Conservation (phyloP, 1,140 invertebrate species). For the Octopus bimaculoides region DNA sequence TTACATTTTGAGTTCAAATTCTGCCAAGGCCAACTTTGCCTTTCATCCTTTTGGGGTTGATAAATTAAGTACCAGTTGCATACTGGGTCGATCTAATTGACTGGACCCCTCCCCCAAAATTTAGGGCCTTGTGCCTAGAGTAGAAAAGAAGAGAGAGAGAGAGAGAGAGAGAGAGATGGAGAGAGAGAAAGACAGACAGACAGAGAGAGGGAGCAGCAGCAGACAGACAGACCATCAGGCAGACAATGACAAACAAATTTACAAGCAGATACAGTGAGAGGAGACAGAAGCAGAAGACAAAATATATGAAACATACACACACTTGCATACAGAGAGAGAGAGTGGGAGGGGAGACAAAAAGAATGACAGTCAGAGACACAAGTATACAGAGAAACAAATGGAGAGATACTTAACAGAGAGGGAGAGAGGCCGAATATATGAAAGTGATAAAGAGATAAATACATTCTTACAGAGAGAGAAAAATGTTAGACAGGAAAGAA, state of each 20-base stretch:
- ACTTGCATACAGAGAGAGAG: background rate
- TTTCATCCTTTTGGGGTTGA: too few species aligned
- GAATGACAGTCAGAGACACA: background rate
- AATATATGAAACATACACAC: background rate
- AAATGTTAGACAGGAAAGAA: background rate
- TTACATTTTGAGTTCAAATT: too few species aligned
- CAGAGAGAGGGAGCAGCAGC: background rate
- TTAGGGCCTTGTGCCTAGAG: too few species aligned
- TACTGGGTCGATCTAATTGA: too few species aligned
- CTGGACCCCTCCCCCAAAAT: too few species aligned
- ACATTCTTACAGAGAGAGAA: background rate
- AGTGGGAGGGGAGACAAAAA: background rate
- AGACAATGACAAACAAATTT: background rate
- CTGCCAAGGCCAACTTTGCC: too few species aligned
- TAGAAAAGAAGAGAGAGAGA: slow-evolving; percentile 2
- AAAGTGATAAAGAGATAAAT: background rate
- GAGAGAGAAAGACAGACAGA: background rate
- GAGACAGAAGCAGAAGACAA: background rate
- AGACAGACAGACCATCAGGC: background rate
- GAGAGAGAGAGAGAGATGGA: background rate
- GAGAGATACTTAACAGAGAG: background rate
- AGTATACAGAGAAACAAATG: background rate
- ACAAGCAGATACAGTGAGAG: background rate
- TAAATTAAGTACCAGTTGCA: too few species aligned
- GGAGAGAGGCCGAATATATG: background rate